Percentiles rank a stretch among this genome's conserved stretches.
phyloP scores from a whole-genome alignment of 2,888 invertebrate species.

The Monopis laevigella region DNA sequence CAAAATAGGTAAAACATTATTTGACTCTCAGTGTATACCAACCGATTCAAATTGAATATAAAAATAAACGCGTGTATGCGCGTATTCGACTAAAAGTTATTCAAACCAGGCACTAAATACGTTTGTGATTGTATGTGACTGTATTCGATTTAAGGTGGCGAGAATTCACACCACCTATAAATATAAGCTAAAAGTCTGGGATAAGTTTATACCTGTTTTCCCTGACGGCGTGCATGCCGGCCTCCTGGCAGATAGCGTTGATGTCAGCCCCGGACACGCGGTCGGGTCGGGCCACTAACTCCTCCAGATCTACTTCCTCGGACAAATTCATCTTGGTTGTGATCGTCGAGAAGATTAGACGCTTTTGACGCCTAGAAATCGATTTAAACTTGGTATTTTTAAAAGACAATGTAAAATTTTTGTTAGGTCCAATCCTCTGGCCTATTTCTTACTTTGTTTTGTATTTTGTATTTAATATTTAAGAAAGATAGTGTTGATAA shows the following conservation, averaged over 20 bases:
- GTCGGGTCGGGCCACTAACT: constrained; percentile 98
- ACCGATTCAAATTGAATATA: too few species aligned
- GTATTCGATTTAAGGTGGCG: too few species aligned
- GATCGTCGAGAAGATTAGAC: constrained; percentile 97
- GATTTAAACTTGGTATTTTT: background rate
- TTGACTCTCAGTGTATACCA: too few species aligned
- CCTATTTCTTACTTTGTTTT: background rate
- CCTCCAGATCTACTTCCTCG: constrained; percentile 98
- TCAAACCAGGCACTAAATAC: too few species aligned
- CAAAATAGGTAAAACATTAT: too few species aligned
- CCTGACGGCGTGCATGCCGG: constrained; percentile 99
- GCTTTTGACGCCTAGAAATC: constrained; percentile 77
- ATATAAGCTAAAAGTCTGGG: too few species aligned
- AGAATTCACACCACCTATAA: too few species aligned
- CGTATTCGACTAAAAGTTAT: too few species aligned
- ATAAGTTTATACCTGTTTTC: constrained; percentile 95
- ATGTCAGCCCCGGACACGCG: constrained; percentile 99
- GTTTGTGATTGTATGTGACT: too few species aligned
- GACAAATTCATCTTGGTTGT: constrained; percentile 97
- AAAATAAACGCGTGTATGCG: too few species aligned
- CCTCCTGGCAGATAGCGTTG: constrained; percentile 99
- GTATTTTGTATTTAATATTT: background rate
- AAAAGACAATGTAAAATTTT: too few species aligned
- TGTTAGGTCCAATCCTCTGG: background rate
- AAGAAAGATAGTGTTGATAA: background rate